Percentiles rank a stretch among this genome's conserved stretches.
Evolutionary conservation across 2,888 invertebrate species (phyloP).

Genomic region (Erpobdella octoculata): DNA sequence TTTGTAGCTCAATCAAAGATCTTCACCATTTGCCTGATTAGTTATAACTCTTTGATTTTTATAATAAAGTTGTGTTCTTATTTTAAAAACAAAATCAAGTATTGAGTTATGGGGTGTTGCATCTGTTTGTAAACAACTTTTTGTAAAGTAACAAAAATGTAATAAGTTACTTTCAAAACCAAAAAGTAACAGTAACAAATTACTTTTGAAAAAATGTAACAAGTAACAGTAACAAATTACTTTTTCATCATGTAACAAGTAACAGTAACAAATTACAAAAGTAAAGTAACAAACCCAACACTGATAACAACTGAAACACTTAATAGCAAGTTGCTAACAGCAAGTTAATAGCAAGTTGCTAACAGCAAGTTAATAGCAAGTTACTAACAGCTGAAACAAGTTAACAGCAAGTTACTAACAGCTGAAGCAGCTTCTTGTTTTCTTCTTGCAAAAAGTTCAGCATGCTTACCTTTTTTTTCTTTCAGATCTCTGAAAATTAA

Average conservation of each 20-base stretch:
- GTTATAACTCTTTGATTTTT: no score
- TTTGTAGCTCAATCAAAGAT: no score
- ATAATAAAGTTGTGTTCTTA: no score
- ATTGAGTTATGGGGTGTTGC: no score
- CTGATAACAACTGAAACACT: neutral
- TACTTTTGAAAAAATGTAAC: no score
- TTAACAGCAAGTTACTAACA: conserved; percentile 51
- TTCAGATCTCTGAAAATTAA: conserved; percentile 62
- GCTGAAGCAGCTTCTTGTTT: conserved; percentile 76
- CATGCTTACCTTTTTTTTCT: conserved; percentile 72
- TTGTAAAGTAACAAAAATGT: no score
- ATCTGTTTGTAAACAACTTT: no score
- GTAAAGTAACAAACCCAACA: neutral
- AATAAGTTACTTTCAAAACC: no score
- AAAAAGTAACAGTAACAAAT: no score
- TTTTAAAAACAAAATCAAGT: no score
- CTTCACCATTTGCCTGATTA: no score
- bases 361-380: neutral
- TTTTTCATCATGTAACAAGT: neutral
- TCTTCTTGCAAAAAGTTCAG: conserved; percentile 67
- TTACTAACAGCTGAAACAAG: neutral
- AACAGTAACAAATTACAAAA: neutral
- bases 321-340: neutral
- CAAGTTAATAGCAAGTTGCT: neutral
- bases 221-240: neutral